These are phyloP conservation scores for Flexamia atlantica DNA, from an alignment of 2,888 invertebrate species.

Conservation along the genomic window DNA sequence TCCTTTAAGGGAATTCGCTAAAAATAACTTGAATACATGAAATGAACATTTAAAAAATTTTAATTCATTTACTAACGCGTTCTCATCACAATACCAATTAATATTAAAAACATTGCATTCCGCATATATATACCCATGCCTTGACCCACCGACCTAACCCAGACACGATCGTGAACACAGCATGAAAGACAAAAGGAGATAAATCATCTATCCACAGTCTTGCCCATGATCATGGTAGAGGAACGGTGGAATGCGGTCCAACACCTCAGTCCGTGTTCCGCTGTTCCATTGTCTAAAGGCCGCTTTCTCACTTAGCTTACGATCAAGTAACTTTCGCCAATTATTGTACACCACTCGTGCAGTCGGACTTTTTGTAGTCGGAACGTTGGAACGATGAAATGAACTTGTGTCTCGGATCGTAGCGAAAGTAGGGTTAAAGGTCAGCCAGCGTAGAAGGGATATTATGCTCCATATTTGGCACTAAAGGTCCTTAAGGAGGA, in stretches of 20 bases:
- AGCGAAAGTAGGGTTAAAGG: background rate
- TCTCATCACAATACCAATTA: too few relatives aligned
- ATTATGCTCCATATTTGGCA: background rate
- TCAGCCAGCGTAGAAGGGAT: background rate
- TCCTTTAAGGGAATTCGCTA: too few relatives aligned
- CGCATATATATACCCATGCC: too few relatives aligned
- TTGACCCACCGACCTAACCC: too few relatives aligned
- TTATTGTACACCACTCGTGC: slow-evolving; percentile 8
- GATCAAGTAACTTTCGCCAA: slow-evolving; percentile 27
- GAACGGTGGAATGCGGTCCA: slow-evolving; percentile 7
- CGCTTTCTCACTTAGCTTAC: slow-evolving; percentile 9
- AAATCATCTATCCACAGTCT: background rate
- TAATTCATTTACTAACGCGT: too few relatives aligned
- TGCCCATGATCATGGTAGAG: background rate
- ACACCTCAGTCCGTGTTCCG: slow-evolving; percentile 2
- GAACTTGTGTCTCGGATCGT: background rate
- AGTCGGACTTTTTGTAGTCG: background rate
- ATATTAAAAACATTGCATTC: too few relatives aligned
- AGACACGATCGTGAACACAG: too few relatives aligned
- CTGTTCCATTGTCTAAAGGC: slow-evolving; percentile 28
- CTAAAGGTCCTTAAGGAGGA: background rate
- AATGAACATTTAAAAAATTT: too few relatives aligned
- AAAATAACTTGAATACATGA: too few relatives aligned
- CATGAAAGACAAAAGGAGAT: background rate
- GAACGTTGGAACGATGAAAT: too few relatives aligned